phyloP scores from a whole-genome alignment of 2,797 vertebrate species.

The Rhynchotus rufescens region DNA sequence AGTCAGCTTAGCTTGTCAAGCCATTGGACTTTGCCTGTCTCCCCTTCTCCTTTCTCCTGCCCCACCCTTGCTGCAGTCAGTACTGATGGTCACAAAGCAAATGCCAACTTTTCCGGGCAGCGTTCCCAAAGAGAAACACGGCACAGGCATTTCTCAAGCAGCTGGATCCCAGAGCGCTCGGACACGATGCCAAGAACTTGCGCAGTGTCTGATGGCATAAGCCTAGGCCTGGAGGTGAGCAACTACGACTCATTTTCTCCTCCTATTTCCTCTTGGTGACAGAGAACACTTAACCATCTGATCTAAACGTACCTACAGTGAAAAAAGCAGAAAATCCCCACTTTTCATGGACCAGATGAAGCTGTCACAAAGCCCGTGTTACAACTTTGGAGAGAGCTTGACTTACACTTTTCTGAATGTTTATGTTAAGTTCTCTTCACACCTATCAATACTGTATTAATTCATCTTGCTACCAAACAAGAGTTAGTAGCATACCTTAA shows the following conservation, averaged over 20 bases:
- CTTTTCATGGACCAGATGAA: neutral
- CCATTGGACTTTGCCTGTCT: neutral
- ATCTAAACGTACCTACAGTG: neutral
- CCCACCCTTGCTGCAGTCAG: neutral
- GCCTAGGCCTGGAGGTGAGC: conserved; percentile 7
- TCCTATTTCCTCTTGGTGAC: neutral
- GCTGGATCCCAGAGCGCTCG: neutral
- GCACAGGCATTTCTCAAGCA: neutral
- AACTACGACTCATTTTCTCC: neutral
- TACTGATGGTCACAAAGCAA: neutral
- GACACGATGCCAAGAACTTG: neutral
- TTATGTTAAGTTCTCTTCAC: neutral
- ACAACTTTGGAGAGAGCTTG: neutral
- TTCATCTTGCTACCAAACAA: neutral
- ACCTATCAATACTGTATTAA: neutral
- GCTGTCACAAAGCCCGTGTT: neutral
- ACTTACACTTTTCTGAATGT: neutral
- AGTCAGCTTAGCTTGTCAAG: neutral
- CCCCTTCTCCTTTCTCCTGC: neutral
- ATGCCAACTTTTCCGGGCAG: conserved; percentile 3
- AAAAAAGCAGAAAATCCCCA: neutral
- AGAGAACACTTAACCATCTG: neutral
- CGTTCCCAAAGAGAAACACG: neutral
- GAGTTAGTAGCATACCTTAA: neutral
- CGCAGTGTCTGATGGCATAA: neutral